Conservation (phyloP, 37 sponge, comb jelly and placozoan species). For the Cliona cf. orientalis region DNA sequence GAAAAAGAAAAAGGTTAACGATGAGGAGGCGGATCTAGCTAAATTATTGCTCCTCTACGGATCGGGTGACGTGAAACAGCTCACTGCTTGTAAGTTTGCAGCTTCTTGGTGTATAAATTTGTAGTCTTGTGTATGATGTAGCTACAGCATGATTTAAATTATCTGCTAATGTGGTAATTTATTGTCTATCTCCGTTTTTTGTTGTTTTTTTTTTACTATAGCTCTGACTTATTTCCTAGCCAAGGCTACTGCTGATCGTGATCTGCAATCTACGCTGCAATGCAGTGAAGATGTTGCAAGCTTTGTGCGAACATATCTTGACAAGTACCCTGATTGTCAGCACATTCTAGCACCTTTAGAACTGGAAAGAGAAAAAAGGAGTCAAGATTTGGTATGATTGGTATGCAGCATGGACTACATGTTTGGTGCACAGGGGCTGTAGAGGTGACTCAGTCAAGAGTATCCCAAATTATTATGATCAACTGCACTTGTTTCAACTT, state of each 20-base stretch:
- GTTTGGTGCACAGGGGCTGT: no score
- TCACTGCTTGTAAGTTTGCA: conserved; percentile 46
- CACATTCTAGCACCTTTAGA: conserved; percentile 41
- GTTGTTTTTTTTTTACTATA: neutral
- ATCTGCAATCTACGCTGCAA: no score
- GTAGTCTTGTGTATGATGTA: neutral
- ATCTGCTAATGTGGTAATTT: neutral
- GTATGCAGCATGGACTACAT: no score
- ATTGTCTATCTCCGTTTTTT: neutral
- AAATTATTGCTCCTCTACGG: no score
- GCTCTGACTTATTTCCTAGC: conserved; percentile 55
- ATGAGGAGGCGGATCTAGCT: no score
- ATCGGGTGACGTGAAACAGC: no score
- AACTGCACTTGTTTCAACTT: no score
- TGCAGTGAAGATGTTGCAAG: neutral
- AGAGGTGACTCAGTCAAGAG: no score
- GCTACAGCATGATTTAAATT: neutral
- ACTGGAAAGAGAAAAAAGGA: conserved; percentile 56
- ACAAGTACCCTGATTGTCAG: conserved; percentile 28
- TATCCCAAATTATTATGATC: no score
- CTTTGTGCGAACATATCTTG: conserved; percentile 37
- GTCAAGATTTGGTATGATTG: conserved; percentile 50
- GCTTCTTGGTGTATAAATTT: neutral
- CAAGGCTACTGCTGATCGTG: neutral
- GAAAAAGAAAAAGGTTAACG: no score